Base-by-base conservation (phyloP, 2,797 vertebrate species). In the Melanotaenia pygmaea region DNA sequence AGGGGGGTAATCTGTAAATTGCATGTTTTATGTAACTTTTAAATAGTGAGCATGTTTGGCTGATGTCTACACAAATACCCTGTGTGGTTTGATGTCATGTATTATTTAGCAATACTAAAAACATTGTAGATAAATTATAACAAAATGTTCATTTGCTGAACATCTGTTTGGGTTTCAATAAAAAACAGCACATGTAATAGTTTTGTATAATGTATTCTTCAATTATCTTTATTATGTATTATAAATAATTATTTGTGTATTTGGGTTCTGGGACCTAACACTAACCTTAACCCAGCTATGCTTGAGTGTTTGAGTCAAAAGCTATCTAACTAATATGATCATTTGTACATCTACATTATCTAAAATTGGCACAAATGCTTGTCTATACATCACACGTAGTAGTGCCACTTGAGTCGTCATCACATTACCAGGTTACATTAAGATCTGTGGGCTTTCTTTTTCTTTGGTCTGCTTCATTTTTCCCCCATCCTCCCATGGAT, bases 21-120 rank as follows among this genome's bases (percentile, higher is more conserved):
- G 76, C 73, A 84, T 90, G 87, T 87, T 92, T 91, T 88, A 88
- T 86, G 82, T 91, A 89, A 90, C 74, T 89, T 88, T 79, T 74
- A 83, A 86, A 87, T 76, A 64, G 57, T 75, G 67, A 83, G 70
- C 85, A 89, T 93, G 91, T 88, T 90, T 83, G 68, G 70, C 70
- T 75, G 67, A 81, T 77, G 82, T 89, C 84, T 68, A 76, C 84
- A 86, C 74, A 82, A 88, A 90, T 86, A 80, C 70, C 73, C 77
- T 18, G 76, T 81, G 78, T 79, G 64, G 38, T 84, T 86, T 78
- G 64, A 74, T 85, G 81, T 85, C 77, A 76, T 70, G 83, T 90
- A 40, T 67, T 82, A 83, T 87, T 86, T 86, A 78, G 64, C 82
- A 59, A 64, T 16, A 70, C 68, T 84, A 66, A 24, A 45, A 12